These are phyloP conservation scores for Nettapus auritus DNA, from an alignment of 2,113 vertebrate species.

Conservation along the genomic window DNA sequence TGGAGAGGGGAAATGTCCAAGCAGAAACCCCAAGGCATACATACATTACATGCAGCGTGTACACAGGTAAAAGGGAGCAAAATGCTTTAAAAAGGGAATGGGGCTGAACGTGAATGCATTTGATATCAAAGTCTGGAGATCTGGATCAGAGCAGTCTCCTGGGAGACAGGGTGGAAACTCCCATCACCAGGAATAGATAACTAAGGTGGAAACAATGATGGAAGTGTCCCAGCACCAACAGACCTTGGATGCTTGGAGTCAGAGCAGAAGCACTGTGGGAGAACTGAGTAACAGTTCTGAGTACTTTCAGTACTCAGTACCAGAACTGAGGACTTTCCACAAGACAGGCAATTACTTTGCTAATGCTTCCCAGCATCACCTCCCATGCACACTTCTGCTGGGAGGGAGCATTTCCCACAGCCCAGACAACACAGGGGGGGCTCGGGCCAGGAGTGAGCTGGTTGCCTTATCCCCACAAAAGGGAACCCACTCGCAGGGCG, in stretches of 20 bases:
- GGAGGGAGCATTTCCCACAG: too few relatives aligned
- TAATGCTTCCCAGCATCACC: too few relatives aligned
- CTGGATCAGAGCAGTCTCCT: neutral
- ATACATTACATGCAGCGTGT: fast-evolving
- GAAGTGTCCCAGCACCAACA: neutral
- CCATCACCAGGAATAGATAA: neutral
- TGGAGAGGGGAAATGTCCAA: neutral
- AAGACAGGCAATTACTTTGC: too few relatives aligned
- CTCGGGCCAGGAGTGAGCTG: too few relatives aligned
- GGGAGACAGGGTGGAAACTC: neutral
- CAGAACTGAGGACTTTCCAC: too few relatives aligned
- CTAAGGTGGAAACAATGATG: neutral
- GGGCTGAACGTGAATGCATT: neutral
- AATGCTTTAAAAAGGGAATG: neutral
- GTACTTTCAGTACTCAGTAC: too few relatives aligned
- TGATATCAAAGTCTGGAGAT: neutral
- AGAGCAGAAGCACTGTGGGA: neutral
- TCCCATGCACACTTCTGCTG: too few relatives aligned
- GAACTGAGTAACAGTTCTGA: neutral
- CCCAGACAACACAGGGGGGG: too few relatives aligned
- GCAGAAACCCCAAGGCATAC: neutral
- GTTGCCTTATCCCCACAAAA: too few relatives aligned
- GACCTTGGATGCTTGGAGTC: too few relatives aligned
- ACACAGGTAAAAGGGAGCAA: neutral
- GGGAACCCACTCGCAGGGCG: too few relatives aligned